Evolutionary conservation across 2,888 invertebrate species (phyloP).

Genomic region (Sphaeridia pumilis): DNA sequence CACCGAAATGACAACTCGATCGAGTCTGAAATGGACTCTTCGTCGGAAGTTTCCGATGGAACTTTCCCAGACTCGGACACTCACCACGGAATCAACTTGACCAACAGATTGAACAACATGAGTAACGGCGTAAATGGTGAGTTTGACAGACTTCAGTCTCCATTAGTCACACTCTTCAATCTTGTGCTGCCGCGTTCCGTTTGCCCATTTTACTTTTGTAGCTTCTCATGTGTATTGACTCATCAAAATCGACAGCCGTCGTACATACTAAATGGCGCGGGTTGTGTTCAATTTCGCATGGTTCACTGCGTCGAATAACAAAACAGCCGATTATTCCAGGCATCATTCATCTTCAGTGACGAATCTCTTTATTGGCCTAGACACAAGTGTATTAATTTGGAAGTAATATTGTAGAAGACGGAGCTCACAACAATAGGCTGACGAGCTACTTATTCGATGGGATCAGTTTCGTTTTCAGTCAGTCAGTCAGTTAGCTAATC

Average conservation of each 20-base stretch:
- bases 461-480: neutral
- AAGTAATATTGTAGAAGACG: neutral
- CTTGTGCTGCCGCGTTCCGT: neutral
- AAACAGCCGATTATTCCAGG: too few species aligned
- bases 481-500: neutral
- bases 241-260: too few species aligned
- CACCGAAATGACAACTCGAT: constrained; percentile 24
- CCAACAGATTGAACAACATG: constrained; percentile 33
- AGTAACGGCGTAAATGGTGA: constrained; percentile 29
- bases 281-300: too few species aligned
- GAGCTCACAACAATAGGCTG: neutral
- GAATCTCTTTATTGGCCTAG: neutral
- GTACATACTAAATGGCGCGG: too few species aligned
- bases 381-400: neutral
- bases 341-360: constrained; percentile 4
- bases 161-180: neutral
- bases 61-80: constrained; percentile 34
- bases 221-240: too few species aligned
- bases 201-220: too few species aligned
- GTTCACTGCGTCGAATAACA: too few species aligned
- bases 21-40: constrained; percentile 36
- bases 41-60: constrained; percentile 35
- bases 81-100: constrained; percentile 30
- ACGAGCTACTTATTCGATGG: neutral
- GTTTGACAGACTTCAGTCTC: constrained; percentile 2